Percentiles rank a stretch among this genome's conserved stretches.
These are phyloP conservation scores for Leucophora obtusa DNA, from an alignment of 2,888 invertebrate species.

Conservation along the genomic window DNA sequence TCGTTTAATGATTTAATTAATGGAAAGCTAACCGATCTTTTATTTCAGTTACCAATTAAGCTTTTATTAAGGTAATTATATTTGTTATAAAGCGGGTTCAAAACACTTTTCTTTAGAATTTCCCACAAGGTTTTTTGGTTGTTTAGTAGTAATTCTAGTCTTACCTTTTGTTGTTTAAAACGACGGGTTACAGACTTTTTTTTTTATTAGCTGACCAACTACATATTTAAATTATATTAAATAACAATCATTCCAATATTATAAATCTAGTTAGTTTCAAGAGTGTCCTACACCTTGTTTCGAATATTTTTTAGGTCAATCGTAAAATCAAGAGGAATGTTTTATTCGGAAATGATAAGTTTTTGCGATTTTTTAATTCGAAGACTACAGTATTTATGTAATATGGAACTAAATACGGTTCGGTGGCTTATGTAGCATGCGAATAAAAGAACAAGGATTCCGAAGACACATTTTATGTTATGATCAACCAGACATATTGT, in stretches of 20 bases:
- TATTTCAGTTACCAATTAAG: slow-evolving; percentile 37
- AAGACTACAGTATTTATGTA: no score
- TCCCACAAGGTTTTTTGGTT: slow-evolving; percentile 27
- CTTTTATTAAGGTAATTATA: slow-evolving; percentile 29
- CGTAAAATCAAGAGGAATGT: no score
- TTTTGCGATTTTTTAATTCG: no score
- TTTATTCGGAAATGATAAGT: no score
- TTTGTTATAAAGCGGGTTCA: slow-evolving; percentile 59
- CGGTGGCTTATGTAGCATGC: no score
- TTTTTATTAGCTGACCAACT: slow-evolving; percentile 59
- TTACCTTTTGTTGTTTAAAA: slow-evolving; percentile 50
- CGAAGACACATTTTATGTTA: no score
- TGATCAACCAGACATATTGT: no score
- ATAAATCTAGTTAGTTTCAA: slow-evolving; percentile 19
- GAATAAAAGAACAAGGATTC: no score
- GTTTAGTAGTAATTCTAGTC: slow-evolving; percentile 37
- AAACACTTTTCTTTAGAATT: slow-evolving; percentile 38
- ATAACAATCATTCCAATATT: slow-evolving; percentile 62
- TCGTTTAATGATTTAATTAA: slow-evolving; percentile 51
- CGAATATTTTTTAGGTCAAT: not conserved
- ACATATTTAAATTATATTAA: slow-evolving; percentile 57
- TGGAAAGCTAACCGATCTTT: slow-evolving; percentile 54
- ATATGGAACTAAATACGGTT: no score
- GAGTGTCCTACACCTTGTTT: slow-evolving; percentile 37
- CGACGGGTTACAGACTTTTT: slow-evolving; percentile 45